Percentiles rank a stretch among this genome's conserved stretches.
These are phyloP conservation scores for Musca domestica DNA, from an alignment of 1,140 invertebrate species.

Conservation along the genomic window DNA sequence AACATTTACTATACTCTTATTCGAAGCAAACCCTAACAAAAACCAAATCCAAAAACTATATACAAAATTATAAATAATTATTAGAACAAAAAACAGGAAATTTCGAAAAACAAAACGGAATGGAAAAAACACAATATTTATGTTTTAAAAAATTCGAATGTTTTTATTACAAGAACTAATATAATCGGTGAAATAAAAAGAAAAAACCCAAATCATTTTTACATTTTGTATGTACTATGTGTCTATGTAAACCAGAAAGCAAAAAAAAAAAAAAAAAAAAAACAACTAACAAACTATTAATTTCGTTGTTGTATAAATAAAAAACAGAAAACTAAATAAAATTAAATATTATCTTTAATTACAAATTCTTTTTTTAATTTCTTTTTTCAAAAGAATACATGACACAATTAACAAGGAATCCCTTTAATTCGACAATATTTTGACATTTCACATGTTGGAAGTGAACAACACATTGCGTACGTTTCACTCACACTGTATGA, in stretches of 20 bases:
- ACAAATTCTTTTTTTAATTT: background rate
- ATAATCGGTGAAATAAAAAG: constrained; percentile 6
- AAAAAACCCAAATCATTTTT: background rate
- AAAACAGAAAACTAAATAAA: background rate
- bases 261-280: background rate
- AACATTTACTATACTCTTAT: constrained; percentile 1
- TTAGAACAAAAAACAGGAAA: background rate
- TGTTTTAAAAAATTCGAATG: constrained; percentile 4
- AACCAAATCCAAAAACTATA: background rate
- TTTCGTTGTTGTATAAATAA: constrained; percentile 15
- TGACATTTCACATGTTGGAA: background rate
- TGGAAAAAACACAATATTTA: background rate
- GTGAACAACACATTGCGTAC: too few species aligned
- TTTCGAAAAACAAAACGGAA: background rate
- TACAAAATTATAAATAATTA: constrained; percentile 9
- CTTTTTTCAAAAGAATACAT: background rate
- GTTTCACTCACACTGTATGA: too few species aligned
- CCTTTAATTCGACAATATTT: too few species aligned
- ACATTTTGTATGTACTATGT: constrained; percentile 17
- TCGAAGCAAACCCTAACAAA: constrained; percentile 3
- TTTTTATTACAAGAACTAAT: constrained; percentile 15
- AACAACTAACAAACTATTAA: background rate
- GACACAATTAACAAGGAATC: background rate
- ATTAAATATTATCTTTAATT: too few species aligned
- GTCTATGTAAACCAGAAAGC: background rate